These are phyloP conservation scores for Pseudomyrmex flavicornis DNA, from an alignment of 1,140 invertebrate species.

Conservation along the genomic window DNA sequence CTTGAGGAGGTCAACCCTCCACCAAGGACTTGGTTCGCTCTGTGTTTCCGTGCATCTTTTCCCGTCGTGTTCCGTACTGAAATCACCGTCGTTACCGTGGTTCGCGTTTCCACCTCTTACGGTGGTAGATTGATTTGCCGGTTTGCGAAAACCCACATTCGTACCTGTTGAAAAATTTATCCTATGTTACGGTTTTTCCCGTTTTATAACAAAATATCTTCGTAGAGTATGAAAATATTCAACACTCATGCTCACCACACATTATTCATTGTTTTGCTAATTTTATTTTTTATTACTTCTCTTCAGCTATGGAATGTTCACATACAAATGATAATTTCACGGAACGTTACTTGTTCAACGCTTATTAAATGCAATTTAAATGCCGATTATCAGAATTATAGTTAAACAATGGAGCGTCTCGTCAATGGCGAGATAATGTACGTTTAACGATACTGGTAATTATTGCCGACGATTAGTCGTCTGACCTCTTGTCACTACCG, in stretches of 20 bases:
- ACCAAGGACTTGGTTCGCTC: slow-evolving; percentile 95
- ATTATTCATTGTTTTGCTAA: too few relatives aligned
- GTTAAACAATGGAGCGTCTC: slow-evolving; percentile 15
- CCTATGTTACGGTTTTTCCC: neutral
- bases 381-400: slow-evolving; percentile 1
- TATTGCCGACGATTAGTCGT: slow-evolving; percentile 23
- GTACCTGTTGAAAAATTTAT: slow-evolving; percentile 86
- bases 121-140: slow-evolving; percentile 95
- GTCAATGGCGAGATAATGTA: slow-evolving; percentile 38
- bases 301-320: too few relatives aligned
- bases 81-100: slow-evolving; percentile 95
- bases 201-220: too few relatives aligned
- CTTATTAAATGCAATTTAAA: slow-evolving; percentile 31
- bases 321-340: neutral
- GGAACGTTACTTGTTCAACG: neutral
- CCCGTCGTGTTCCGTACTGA: slow-evolving; percentile 93
- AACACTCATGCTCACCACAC: too few relatives aligned
- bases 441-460: slow-evolving; percentile 55
- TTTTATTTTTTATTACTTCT: too few relatives aligned
- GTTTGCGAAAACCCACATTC: slow-evolving; percentile 94
- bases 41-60: slow-evolving; percentile 95
- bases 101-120: slow-evolving; percentile 91
- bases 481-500: neutral
- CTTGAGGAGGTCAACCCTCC: slow-evolving; percentile 94
- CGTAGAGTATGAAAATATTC: too few relatives aligned